Percentiles rank a stretch among this genome's conserved stretches.
Evolutionary conservation across 1,140 invertebrate species (phyloP).

Genomic region (Drosophila burlai): DNA sequence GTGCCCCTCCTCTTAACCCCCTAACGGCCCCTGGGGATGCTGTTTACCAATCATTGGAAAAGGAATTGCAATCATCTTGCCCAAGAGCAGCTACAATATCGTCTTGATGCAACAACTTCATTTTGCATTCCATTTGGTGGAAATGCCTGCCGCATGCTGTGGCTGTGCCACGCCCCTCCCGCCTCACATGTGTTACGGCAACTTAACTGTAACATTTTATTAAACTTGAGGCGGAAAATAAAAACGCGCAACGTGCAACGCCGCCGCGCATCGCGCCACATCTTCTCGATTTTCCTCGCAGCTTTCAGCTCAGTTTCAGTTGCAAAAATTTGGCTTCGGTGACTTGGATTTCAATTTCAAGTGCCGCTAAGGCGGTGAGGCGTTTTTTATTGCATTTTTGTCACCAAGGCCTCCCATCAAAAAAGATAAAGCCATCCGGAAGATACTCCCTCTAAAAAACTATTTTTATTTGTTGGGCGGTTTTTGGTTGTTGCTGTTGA

Average conservation of each 20-base stretch:
- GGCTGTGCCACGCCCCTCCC: constrained; percentile 5
- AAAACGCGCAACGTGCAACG: constrained; percentile 44
- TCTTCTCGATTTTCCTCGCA: constrained; percentile 20
- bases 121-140: constrained; percentile 66
- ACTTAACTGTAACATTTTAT: constrained; percentile 80
- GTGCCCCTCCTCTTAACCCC: background rate
- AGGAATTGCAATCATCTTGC: constrained; percentile 78
- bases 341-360: constrained; percentile 45
- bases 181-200: constrained; percentile 57
- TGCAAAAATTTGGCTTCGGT: constrained; percentile 7
- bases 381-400: constrained; percentile 63
- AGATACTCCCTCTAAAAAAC: constrained; percentile 19
- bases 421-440: background rate
- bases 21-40: constrained; percentile 33
- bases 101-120: constrained; percentile 34
- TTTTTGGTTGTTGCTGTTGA: constrained; percentile 23
- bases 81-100: constrained; percentile 21
- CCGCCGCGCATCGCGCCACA: constrained; percentile 34
- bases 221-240: constrained; percentile 69
- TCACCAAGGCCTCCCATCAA: constrained; percentile 4
- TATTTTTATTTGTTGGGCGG: constrained; percentile 35
- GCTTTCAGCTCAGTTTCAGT: constrained; percentile 27
- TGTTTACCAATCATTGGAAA: constrained; percentile 73
- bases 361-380: constrained; percentile 39
- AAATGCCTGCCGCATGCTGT: constrained; percentile 51